Conservation (phyloP, 1,140 invertebrate genomes). For the Zaprionus tsacasi region DNA sequence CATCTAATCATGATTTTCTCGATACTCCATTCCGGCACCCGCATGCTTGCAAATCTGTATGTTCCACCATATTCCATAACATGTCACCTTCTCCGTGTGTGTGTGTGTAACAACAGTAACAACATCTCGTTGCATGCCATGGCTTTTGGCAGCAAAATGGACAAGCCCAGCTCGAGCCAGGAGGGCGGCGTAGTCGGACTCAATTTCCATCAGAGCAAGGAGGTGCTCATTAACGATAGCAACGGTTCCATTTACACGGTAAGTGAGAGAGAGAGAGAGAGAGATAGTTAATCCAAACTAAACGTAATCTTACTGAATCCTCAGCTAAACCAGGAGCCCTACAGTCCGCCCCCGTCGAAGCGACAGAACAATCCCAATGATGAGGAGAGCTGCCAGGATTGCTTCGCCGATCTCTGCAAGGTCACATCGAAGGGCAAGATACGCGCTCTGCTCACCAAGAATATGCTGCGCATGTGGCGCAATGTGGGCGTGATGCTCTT, state of each 20-base stretch:
- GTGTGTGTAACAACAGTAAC: slow-evolving; percentile 85
- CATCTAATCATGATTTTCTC: slow-evolving; percentile 49
- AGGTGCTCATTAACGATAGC: slow-evolving; percentile 91
- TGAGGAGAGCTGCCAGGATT: slow-evolving; percentile 82
- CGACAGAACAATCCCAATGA: slow-evolving; percentile 76
- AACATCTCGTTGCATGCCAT: slow-evolving; percentile 92
- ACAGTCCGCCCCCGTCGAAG: slow-evolving; percentile 72
- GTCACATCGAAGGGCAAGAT: slow-evolving; percentile 89
- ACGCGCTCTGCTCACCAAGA: slow-evolving; percentile 94
- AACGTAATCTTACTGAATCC: neutral
- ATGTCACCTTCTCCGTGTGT: slow-evolving; percentile 9
- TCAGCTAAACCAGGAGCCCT: slow-evolving; percentile 81
- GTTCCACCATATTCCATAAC: slow-evolving; percentile 39
- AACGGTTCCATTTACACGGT: slow-evolving; percentile 87
- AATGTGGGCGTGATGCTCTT: slow-evolving; percentile 97
- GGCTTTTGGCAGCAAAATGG: slow-evolving; percentile 90
- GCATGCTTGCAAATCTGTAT: slow-evolving; percentile 75
- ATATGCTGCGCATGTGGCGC: slow-evolving; percentile 95
- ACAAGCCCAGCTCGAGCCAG: slow-evolving; percentile 92
- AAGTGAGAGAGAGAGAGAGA: slow-evolving; percentile 45
- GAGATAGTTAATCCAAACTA: neutral
- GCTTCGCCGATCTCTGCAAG: slow-evolving; percentile 70
- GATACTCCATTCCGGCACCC: slow-evolving; percentile 52
- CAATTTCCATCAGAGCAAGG: slow-evolving; percentile 95
- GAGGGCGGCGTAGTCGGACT: slow-evolving; percentile 93